phyloP scores from a whole-genome alignment of 2,888 invertebrate genomes.

The Leptopterna dolabrata region DNA sequence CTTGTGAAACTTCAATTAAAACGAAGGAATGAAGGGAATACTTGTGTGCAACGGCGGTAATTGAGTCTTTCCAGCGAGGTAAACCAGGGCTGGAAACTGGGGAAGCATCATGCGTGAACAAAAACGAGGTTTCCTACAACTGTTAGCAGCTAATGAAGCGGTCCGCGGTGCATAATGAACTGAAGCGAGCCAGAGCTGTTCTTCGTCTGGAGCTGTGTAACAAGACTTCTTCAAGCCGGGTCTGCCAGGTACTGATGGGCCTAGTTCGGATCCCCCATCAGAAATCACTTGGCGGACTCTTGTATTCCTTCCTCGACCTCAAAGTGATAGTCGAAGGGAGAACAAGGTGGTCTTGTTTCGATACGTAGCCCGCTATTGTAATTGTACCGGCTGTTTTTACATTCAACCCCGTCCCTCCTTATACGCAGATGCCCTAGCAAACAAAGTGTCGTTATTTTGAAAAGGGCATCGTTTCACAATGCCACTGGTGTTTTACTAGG shows the following conservation, averaged over 20 bases:
- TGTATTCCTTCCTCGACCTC: neutral
- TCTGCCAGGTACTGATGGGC: neutral
- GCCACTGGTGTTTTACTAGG: neutral
- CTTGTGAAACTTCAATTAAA: conserved; percentile 1
- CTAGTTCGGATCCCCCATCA: neutral
- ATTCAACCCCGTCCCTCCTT: neutral
- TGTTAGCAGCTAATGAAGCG: conserved; percentile 39
- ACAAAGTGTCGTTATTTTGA: neutral
- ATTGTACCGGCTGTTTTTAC: neutral
- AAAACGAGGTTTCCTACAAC: conserved; percentile 17
- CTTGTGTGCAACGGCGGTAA: neutral
- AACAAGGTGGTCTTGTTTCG: conserved; percentile 8
- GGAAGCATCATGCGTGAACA: neutral
- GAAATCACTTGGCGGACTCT: neutral
- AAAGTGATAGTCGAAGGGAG: neutral
- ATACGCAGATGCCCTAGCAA: neutral
- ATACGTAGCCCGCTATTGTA: neutral
- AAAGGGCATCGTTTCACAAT: neutral
- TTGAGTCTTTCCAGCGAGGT: neutral
- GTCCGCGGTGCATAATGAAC: conserved; percentile 35
- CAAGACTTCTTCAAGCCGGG: neutral
- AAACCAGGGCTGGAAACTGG: neutral
- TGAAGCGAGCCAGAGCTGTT: neutral
- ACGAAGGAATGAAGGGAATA: neutral
- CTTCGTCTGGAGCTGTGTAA: neutral